Evolutionary conservation across 2,797 vertebrate species (phyloP), one percentile per base, ranked within the genome.

Genomic region (Leuciscus waleckii): DNA sequence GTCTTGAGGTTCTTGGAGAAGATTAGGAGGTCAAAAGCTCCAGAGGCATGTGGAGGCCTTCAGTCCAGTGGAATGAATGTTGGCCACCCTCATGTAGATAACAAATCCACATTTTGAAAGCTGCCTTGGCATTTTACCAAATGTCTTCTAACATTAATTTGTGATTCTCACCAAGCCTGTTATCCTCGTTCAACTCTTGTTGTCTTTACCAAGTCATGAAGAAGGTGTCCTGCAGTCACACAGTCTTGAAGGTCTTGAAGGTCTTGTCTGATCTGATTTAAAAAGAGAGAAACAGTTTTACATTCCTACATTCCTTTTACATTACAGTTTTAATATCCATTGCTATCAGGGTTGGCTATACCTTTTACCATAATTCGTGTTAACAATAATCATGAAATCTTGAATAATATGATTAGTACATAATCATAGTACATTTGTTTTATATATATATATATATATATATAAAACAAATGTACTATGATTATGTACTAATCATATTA

Each of bases 11-110:
- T 90, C 85, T 89, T 86, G 88, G 86, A 89, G 86, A 70, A 89
- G 90, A 88, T 91, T 88, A 92, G 37, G 46, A 80, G 87, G 73
- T 89, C 86, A 65, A 79, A 85, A 88, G 87, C 78, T 92, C 87
- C 81, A 86, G 89, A 90, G 89, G 88, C 83, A 71, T 87, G 89
- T 74, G 17, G 65, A 85, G 63, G 73, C 82, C 75, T 85, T 80
- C 68, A 63, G 29, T n/a, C 32, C 16, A 8, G 37, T 71, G 76
- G 70, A 71, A 76, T 80, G 79, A 88, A 83, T 71, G 29, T 26
- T 49, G 61, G 73, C 79, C 71, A 81, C 63, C 74, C 81, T 67
- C 61, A 73, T 70, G 63, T 74, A 68, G 56, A 85, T 68, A 49
- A 43, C 78, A 88, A 85, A 84, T 81, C 56, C 23, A 16, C 26